Base-by-base conservation (phyloP, 2,113 vertebrate genomes). In the Sylvilagus bachmani region DNA sequence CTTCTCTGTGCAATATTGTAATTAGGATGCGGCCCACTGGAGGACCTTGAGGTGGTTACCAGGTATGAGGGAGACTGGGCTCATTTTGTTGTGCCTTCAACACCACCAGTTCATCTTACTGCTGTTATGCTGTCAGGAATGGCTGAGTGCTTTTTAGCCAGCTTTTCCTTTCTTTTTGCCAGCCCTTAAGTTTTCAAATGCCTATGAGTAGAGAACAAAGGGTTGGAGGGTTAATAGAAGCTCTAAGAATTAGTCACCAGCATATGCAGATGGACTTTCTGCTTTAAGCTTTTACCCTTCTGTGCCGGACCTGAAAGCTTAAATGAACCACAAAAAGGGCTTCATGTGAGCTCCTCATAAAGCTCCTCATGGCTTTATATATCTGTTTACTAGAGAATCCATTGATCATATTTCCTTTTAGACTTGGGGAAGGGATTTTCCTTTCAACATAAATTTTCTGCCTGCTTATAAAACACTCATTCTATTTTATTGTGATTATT, bases 41-140 rank as follows among this genome's bases (percentile, higher is more conserved):
- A 98, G 98, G 98, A 97, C 97, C 98, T 98, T 87, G 98, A 98
- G 98, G 98, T 98, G 98, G 99, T 99, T 99, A 99, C 99, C 99
- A 99, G 99, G 99, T 99, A 99, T 99, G 99, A 99, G 99, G 67
- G 99, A 99, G 98, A 97, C 98, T 98, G 13, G 14, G 98, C 31
- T 12, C n/a, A 25, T 88, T 86, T 83, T 97, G 0, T 74, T 97
- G 95, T 95, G 96, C 14, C 2, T 97, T 97, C 97, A 97, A 98
- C 94, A 96, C 94, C 71, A 98, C 98, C 98, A 98, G 97, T 38
- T 96, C 97, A 97, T 97, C 96, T 98, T 93, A 95, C 92, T 94
- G 96, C 97, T 97, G 97, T 97, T 96, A 94, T 55, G 80, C 95
- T 98, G 97, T 97, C 90, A 75, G 93, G 97, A 96, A 92, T 93